A percentile compares a stretch with the other conserved stretches of the same genome.
phyloP scores from a whole-genome alignment of 2,113 vertebrate genomes.

The Diadophis punctatus region DNA sequence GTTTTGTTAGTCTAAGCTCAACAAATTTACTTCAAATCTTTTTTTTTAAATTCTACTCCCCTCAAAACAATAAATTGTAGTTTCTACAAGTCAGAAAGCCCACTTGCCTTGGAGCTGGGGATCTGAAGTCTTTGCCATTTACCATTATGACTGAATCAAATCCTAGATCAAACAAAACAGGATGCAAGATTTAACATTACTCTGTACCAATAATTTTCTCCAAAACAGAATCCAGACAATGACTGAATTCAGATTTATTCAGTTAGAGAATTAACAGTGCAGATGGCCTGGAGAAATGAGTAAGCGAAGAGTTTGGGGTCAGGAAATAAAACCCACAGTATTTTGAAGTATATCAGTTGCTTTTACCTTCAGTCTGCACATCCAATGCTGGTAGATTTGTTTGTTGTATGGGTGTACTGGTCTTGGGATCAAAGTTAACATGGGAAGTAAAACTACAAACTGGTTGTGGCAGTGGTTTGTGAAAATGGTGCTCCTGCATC shows the following conservation, averaged over 20 bases:
- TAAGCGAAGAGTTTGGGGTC: neutral
- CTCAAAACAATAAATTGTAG: neutral
- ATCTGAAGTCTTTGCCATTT: conserved; percentile 81
- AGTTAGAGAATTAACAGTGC: neutral
- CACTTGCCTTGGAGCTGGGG: conserved; percentile 77
- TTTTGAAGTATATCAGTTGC: neutral
- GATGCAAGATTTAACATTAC: fast-evolving
- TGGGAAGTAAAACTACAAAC: conserved; percentile 12
- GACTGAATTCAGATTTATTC: neutral
- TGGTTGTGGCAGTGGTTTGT: conserved; percentile 14
- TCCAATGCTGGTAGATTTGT: conserved; percentile 46
- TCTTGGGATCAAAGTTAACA: conserved; percentile 43
- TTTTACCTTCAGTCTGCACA: conserved; percentile 65
- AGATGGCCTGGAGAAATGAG: neutral
- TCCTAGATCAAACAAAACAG: conserved; percentile 67
- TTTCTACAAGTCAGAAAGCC: too few species aligned
- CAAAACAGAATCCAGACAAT: neutral
- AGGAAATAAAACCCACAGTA: neutral
- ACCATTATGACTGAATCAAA: conserved; percentile 90
- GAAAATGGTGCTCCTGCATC: conserved; percentile 38
- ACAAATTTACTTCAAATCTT: neutral
- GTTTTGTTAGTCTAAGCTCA: neutral
- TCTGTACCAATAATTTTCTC: fast-evolving
- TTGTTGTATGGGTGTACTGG: conserved; percentile 40
- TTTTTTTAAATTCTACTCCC: neutral